Evolutionary conservation across 1,140 invertebrate genomes (phyloP).

Genomic region (Cydia pomonella): DNA sequence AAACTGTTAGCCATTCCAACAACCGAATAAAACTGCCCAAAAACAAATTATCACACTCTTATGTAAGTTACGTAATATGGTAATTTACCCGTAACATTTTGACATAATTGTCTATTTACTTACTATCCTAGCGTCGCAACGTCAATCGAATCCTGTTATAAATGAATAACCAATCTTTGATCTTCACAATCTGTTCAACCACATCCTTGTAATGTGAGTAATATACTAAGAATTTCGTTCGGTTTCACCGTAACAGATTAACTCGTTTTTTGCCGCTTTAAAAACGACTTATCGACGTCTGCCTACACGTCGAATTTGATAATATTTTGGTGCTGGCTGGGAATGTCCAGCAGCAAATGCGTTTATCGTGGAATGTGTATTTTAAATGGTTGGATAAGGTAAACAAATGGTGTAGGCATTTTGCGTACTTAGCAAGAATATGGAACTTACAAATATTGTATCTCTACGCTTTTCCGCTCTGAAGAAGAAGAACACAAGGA

Average conservation of each 20-base stretch:
- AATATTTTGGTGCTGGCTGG: constrained; percentile 20
- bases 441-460: neutral
- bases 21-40: no score
- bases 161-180: constrained; percentile 20
- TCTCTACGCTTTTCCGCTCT: no score
- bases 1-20: no score
- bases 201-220: constrained; percentile 25
- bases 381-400: constrained; percentile 10
- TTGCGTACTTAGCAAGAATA: neutral
- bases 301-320: constrained; percentile 12
- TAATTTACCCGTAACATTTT: neutral
- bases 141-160: neutral
- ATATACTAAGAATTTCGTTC: constrained; percentile 21
- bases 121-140: neutral
- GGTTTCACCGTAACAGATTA: constrained; percentile 8
- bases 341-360: neutral
- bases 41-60: no score
- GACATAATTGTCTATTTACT: neutral
- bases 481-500: no score
- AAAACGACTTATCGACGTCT: neutral
- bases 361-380: neutral
- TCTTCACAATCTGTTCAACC: constrained; percentile 19
- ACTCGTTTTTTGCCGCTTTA: constrained; percentile 22
- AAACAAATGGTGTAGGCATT: neutral
- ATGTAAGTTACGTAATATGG: neutral